phyloP scores from a whole-genome alignment of 2,797 vertebrate genomes.

The Anguilla megastoma region DNA sequence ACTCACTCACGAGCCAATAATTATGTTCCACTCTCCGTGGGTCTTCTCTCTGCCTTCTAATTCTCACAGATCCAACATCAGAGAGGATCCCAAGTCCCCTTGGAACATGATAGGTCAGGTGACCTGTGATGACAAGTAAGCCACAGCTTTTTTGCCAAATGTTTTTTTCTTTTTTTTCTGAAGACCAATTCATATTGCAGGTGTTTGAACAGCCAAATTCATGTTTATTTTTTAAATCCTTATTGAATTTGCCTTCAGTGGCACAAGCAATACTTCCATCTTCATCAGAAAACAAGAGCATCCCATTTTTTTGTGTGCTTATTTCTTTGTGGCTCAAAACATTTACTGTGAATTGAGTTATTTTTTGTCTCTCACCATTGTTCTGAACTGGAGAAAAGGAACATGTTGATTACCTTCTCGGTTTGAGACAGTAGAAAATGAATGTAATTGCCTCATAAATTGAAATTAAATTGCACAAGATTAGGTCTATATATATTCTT shows the following conservation, averaged over 20 bases:
- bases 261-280: neutral
- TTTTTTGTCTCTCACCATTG: neutral
- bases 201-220: neutral
- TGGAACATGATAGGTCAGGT: slow-evolving; percentile 19
- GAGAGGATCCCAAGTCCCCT: slow-evolving; percentile 17
- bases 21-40: neutral
- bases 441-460: neutral
- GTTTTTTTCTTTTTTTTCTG: slow-evolving; percentile 17
- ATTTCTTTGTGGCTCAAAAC: slow-evolving; percentile 13
- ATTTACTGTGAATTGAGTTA: neutral
- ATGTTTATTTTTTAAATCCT: neutral
- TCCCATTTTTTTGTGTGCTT: neutral
- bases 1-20: too few relatives aligned
- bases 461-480: neutral
- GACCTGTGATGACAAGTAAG: slow-evolving; percentile 27
- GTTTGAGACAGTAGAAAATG: neutral
- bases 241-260: neutral
- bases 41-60: slow-evolving; percentile 9
- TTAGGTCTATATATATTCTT: neutral
- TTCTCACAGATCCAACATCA: slow-evolving; percentile 20
- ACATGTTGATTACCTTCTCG: neutral
- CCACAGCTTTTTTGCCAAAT: neutral
- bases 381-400: neutral
- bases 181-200: slow-evolving; percentile 34
- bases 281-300: neutral